Percentiles rank a stretch among this genome's conserved stretches.
Conservation (phyloP, 2,888 invertebrate species). For the Galeruca laticollis region DNA sequence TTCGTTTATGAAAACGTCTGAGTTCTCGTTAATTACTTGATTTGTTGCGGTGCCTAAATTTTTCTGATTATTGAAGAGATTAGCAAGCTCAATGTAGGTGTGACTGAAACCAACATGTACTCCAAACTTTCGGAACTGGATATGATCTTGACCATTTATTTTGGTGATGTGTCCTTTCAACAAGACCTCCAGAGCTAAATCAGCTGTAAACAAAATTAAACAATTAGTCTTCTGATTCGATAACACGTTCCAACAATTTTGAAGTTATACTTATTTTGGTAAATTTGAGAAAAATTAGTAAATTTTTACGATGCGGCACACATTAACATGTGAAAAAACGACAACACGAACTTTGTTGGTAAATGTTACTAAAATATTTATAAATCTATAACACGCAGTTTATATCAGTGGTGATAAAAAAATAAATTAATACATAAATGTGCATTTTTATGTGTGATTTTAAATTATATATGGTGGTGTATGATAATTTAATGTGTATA, state of each 20-base stretch:
- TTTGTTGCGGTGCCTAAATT: conserved; percentile 75
- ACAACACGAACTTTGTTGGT: no score
- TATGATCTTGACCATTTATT: conserved; percentile 71
- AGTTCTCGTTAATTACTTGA: conserved; percentile 76
- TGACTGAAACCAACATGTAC: conserved; percentile 73
- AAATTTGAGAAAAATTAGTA: no score
- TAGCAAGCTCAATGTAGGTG: conserved; percentile 73
- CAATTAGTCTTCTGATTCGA: background rate
- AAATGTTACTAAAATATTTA: no score
- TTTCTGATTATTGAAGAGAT: conserved; percentile 77
- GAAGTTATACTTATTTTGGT: no score
- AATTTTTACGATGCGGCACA: no score
- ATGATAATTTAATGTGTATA: no score
- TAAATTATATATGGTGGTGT: no score
- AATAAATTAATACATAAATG: no score
- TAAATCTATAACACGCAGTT: no score
- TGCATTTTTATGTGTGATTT: no score
- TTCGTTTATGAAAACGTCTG: conserved; percentile 76
- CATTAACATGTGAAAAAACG: no score
- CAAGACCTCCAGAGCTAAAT: conserved; percentile 75
- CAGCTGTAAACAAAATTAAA: conserved; percentile 68
- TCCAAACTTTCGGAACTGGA: conserved; percentile 75
- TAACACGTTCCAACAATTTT: background rate
- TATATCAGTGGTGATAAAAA: no score
- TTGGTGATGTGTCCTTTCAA: conserved; percentile 73